Conservation (phyloP, 2,888 invertebrate genomes). For the Dicyrtomina minuta region DNA sequence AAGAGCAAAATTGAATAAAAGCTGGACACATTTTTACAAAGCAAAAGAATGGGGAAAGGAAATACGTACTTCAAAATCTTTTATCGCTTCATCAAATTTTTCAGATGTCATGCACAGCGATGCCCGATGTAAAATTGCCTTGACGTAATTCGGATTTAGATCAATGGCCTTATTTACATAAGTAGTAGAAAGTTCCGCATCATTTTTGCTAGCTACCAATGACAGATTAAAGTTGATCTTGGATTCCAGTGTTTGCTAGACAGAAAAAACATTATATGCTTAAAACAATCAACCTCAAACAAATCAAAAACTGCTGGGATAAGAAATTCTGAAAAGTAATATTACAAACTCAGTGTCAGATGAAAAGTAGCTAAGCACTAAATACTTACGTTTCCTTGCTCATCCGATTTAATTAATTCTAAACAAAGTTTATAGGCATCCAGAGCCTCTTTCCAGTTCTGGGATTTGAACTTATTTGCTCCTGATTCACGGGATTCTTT, state of each 20-base stretch:
- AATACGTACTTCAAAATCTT: conserved; percentile 73
- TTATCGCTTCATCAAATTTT: conserved; percentile 83
- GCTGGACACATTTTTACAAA: neutral
- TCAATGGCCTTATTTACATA: conserved; percentile 67
- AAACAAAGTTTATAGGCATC: conserved; percentile 21
- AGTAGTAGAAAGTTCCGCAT: conserved; percentile 70
- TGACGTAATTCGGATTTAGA: conserved; percentile 80
- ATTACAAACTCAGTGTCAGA: no score
- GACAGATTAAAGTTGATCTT: conserved; percentile 50
- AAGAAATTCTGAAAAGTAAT: neutral
- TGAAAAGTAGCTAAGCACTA: neutral
- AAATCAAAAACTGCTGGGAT: neutral
- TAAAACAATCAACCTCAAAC: no score
- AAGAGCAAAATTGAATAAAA: neutral
- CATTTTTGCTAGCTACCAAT: conserved; percentile 57
- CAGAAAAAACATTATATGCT: conserved; percentile 5
- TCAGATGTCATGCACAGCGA: conserved; percentile 80
- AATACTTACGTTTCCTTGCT: conserved; percentile 23
- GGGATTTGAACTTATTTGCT: conserved; percentile 77
- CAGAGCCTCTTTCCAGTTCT: conserved; percentile 16
- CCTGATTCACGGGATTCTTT: conserved; percentile 90
- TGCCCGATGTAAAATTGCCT: conserved; percentile 84
- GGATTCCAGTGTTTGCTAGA: conserved; percentile 43
- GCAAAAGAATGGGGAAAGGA: neutral
- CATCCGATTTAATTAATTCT: conserved; percentile 5